Base-by-base conservation (phyloP, 2,797 vertebrate genomes). In the Coracias cyanogaster region DNA sequence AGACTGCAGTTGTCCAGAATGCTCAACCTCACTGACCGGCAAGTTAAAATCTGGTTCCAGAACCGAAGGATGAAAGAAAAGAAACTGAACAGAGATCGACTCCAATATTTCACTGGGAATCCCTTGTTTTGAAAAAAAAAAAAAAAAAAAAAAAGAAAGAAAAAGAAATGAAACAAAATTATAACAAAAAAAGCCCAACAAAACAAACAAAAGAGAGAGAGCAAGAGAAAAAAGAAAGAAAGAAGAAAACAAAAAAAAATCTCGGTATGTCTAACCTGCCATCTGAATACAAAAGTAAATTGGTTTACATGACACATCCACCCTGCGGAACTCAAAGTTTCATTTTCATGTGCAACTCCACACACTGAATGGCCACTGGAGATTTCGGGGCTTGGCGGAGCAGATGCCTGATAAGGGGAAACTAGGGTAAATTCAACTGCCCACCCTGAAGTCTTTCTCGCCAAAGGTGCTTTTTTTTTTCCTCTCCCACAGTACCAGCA, bases 1-100 rank as follows among this genome's bases (percentile, higher is more conserved):
- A 99, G 99, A 92, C 98, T 99, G 54, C 99, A 99, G 94, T 98
- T 99, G 95, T 99, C 99, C 95, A 98, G 99, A 97, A 99, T 99
- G 99, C 98, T 99, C 95, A 99, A 99, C 95, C 99, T 99, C 92
- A 99, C 99, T 96, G 99, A 99, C 91, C 99, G 99, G 72, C 99
- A 99, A 98, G 99, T 99, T 97, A 99, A 99, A 98, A 99, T 99
- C 89, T 99, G 99, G 99, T 99, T 99, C 98, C 99, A 99, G 95
- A 99, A 99, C 94, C 98, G 99, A 97, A 98, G 99, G 96, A 99
- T 99, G 99, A 99, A 99, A 98, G 99, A 99, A 98, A 99, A 99
- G 98, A 99, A 99, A 98, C 97, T 99, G 55, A 99, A 99, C 98
- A 99, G 99, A 97, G 99, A 99, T 98, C 99, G 99, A 86, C 98